phyloP scores from a whole-genome alignment of 2,797 vertebrate species.

The Perodicticus potto region DNA sequence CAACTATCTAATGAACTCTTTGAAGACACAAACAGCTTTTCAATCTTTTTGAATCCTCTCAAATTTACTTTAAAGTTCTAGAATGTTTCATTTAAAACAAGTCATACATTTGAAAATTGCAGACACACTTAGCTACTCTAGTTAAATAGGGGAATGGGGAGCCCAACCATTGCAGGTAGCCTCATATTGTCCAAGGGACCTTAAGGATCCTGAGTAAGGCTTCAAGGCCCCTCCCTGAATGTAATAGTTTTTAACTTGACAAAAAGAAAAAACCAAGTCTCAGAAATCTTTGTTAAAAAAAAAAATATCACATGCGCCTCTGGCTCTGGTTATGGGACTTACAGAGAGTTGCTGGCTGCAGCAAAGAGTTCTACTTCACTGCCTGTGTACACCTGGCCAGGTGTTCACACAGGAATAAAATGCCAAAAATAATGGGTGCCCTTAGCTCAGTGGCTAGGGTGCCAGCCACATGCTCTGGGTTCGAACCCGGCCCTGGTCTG shows the following conservation, averaged over 20 bases:
- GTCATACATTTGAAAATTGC: neutral
- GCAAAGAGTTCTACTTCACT: neutral
- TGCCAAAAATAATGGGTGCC: neutral
- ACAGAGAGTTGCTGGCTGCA: neutral
- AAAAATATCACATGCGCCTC: neutral
- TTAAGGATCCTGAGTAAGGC: neutral
- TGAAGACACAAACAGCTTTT: neutral
- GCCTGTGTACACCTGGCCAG: neutral
- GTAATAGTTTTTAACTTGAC: neutral
- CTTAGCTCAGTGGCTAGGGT: too few species aligned
- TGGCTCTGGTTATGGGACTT: neutral
- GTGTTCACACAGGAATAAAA: neutral
- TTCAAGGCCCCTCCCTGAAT: neutral
- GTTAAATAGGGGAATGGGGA: accelerated
- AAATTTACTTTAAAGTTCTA: neutral
- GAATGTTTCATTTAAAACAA: constrained; percentile 31
- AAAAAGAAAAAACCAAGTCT: neutral
- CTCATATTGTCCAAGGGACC: accelerated
- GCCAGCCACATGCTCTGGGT: too few species aligned
- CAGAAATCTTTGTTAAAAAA: neutral
- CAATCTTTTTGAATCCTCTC: neutral
- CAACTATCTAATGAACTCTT: neutral
- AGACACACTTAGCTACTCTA: too few species aligned
- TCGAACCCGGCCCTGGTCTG: too few species aligned
- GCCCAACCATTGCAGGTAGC: accelerated